A percentile compares a stretch with the other conserved stretches of the same genome.
These are phyloP conservation scores for Eupithecia abbreviata DNA, from an alignment of 2,888 invertebrate genomes.

Conservation along the genomic window DNA sequence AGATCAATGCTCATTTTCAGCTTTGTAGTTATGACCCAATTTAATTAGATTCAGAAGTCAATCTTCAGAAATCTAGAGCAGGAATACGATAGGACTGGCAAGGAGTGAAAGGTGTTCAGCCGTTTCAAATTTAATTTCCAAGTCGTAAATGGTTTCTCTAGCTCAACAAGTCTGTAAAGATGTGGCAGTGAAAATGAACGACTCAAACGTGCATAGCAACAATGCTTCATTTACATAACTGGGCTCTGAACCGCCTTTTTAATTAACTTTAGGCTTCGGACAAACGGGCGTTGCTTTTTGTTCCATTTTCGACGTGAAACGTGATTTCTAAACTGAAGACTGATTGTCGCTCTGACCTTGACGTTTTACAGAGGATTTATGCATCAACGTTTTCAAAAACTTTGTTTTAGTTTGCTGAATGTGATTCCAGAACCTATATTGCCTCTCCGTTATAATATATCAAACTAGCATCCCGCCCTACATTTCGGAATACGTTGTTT, in stretches of 20 bases:
- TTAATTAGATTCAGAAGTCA: neutral
- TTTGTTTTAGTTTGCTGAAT: neutral
- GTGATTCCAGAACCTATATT: neutral
- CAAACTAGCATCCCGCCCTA: neutral
- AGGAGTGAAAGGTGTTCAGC: neutral
- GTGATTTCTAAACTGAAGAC: slow-evolving; percentile 47
- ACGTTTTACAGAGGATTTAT: slow-evolving; percentile 39
- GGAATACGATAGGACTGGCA: neutral
- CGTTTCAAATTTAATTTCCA: slow-evolving; percentile 10
- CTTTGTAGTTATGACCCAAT: neutral
- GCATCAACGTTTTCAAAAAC: neutral
- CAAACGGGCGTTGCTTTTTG: slow-evolving; percentile 45
- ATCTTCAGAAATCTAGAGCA: neutral
- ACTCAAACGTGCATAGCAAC: slow-evolving; percentile 67
- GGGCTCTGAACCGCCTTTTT: slow-evolving; percentile 59
- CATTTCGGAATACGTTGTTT: neutral
- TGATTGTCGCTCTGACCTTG: slow-evolving; percentile 41
- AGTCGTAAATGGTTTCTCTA: slow-evolving; percentile 14
- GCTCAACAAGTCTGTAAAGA: slow-evolving; percentile 50
- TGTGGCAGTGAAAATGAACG: slow-evolving; percentile 57
- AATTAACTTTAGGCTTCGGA: slow-evolving; percentile 65
- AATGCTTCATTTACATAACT: slow-evolving; percentile 71
- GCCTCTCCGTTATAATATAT: neutral
- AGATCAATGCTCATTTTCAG: neutral
- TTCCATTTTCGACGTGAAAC: slow-evolving; percentile 42